Evolutionary conservation across 2,888 invertebrate species (phyloP).

Genomic region (Endomychus coccineus): DNA sequence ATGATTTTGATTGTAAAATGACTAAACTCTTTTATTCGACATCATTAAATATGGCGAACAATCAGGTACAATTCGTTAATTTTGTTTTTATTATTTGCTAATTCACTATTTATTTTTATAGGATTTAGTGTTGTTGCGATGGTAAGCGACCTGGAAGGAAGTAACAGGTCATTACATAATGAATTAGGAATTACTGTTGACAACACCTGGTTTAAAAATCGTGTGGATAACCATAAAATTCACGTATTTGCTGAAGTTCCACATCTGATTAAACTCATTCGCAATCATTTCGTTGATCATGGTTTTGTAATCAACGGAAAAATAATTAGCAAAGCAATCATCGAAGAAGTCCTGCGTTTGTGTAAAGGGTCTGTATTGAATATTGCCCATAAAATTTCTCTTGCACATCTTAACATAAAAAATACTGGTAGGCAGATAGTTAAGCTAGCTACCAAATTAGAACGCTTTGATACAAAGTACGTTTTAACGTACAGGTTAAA

Average conservation of each 20-base stretch:
- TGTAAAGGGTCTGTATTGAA: no score
- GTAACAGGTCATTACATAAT: not conserved
- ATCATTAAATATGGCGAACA: no score
- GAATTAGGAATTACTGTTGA: constrained; percentile 1
- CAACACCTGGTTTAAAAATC: constrained; percentile 6
- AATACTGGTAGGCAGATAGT: no score
- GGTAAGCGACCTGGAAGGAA: not conserved
- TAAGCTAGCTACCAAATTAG: no score
- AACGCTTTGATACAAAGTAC: no score
- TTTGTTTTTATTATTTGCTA: not conserved
- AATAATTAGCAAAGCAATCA: no score
- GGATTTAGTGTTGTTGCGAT: not conserved
- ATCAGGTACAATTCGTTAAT: not conserved
- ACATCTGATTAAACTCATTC: constrained; percentile 5
- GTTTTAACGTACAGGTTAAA: no score
- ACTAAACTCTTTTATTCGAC: no score
- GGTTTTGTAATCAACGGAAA: constrained; percentile 3
- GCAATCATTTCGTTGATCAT: constrained; percentile 5
- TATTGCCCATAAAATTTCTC: no score
- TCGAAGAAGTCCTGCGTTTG: no score
- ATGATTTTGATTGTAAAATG: no score
- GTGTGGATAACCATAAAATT: constrained; percentile 1
- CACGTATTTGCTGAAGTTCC: constrained; percentile 4
- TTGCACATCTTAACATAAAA: no score
- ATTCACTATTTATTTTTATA: not conserved